Conservation (phyloP, 2,113 vertebrate species). For the Anthoscopus minutus region DNA sequence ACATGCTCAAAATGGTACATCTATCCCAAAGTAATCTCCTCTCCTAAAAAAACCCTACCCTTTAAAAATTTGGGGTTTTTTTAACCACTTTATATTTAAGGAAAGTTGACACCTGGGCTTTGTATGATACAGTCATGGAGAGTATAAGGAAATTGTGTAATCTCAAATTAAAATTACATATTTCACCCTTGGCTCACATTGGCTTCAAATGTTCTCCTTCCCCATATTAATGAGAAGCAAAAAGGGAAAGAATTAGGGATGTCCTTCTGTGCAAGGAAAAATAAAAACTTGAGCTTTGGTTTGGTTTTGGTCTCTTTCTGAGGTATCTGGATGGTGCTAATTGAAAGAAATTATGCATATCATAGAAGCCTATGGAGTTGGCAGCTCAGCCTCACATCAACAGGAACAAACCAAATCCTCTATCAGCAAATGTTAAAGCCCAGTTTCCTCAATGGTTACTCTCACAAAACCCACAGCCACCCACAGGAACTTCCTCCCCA, state of each 20-base stretch:
- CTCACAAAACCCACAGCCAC: not conserved
- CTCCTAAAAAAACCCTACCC: not conserved
- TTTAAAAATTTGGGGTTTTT: rapidly evolving
- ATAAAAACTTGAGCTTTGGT: not conserved
- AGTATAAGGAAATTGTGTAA: not conserved
- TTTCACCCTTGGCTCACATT: not conserved
- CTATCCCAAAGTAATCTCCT: not conserved
- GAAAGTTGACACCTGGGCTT: not conserved
- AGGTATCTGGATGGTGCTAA: not conserved
- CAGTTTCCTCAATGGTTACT: not conserved
- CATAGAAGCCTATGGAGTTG: not conserved
- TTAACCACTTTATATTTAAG: not conserved
- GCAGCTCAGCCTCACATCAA: not conserved
- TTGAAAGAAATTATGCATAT: not conserved
- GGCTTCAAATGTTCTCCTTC: not conserved
- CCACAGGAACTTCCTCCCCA: not conserved
- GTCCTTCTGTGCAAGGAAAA: not conserved
- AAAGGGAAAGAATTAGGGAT: not conserved
- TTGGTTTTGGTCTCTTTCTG: too few relatives aligned
- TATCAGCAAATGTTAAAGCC: not conserved
- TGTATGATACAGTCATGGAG: not conserved
- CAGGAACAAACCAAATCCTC: not conserved
- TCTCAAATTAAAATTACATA: not conserved
- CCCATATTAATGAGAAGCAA: rapidly evolving
- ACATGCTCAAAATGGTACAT: not conserved